Conservation (phyloP, 2,113 vertebrate genomes). For the Charina bottae region DNA sequence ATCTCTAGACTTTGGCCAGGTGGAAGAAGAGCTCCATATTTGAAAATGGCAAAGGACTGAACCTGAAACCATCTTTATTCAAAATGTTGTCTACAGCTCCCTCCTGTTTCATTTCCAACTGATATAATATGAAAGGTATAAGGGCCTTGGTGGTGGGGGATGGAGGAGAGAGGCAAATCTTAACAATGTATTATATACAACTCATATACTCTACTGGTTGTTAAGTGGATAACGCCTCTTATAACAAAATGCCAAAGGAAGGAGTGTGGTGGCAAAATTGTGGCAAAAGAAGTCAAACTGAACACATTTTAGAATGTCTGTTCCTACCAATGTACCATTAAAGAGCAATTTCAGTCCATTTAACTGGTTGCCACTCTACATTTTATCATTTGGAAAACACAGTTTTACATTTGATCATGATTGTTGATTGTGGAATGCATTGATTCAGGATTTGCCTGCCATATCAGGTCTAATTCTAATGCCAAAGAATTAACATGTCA, state of each 20-base stretch:
- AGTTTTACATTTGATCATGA: neutral
- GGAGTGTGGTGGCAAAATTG: neutral
- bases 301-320: neutral
- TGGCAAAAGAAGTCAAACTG: neutral
- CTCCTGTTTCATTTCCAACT: neutral
- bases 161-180: neutral
- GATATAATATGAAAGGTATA: neutral
- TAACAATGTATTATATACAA: neutral
- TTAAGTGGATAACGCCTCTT: neutral
- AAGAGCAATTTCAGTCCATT: neutral
- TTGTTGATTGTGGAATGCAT: neutral
- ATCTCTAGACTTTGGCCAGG: neutral
- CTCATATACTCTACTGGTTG: neutral
- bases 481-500: neutral
- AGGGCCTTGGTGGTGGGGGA: neutral
- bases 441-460: neutral
- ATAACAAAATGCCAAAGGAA: neutral
- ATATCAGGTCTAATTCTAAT: neutral
- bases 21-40: neutral
- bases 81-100: neutral
- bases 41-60: neutral
- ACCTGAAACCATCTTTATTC: neutral
- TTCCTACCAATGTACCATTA: neutral
- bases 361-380: neutral
- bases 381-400: neutral